Evolutionary conservation across 2,888 invertebrate genomes (phyloP), one percentile per base, ranked within the genome.

Genomic region (Neria commutata): DNA sequence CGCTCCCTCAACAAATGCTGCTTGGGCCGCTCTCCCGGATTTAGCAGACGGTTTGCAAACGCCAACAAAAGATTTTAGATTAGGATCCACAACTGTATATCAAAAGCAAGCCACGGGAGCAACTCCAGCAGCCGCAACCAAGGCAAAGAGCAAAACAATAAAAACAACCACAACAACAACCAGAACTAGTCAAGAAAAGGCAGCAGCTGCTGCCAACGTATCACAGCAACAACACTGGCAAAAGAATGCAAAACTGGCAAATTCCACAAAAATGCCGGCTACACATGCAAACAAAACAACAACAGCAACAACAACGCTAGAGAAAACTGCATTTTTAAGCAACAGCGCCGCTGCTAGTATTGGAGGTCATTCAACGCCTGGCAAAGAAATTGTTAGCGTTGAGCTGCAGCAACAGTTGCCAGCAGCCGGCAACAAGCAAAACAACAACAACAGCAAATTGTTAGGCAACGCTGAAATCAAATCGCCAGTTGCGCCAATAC

Each of bases 311-410:
- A 54, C 61, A 70, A 68, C 59, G 33, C 33, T 33, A 33, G 6
- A 14, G 33, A 6, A 10, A 14, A 10, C 14, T 33, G 14, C 6
- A 10, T 10, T 10, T 14, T 10, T 14, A 33, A 33, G 33, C 14
- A 6, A 14, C 8, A 6, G 33, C 33, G 33, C 8, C 14, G 6
- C 8, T 6, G 33, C 33, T 33, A 14, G 14, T 33, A 72, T 71
- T 71, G 75, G 79, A 77, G 78, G 78, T 77, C 77, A 77, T 77
- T 79, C 77, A 63, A 72, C 72, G 68, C 68, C 71, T 54, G 50
- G 46, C 24, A 37, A 37, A 42, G 17, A 49, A 56, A 40, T 29
- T 51, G 45, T n/a, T n/a, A n/a, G 54, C 61, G 17, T 45, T 48
- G 16, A 48, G 58, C 67, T 63, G 48, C 58, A 67, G 55, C 65